phyloP scores from a whole-genome alignment of 2,888 invertebrate genomes.

The Cheilosia variabilis region DNA sequence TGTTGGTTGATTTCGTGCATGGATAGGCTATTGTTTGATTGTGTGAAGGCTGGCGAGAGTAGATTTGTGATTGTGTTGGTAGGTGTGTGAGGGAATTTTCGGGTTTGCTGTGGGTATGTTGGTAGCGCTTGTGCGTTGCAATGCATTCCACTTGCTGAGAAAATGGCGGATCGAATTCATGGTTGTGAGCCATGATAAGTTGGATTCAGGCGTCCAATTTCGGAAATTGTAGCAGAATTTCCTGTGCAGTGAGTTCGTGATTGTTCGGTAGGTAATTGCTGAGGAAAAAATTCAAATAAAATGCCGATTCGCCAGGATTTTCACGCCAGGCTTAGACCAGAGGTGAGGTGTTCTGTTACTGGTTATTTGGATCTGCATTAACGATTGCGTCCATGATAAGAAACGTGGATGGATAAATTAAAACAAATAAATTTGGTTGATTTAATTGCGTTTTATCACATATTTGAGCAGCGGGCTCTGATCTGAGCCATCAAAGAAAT shows the following conservation, averaged over 20 bases:
- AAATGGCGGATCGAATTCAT: constrained; percentile 65
- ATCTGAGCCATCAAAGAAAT: no score
- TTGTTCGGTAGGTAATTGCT: no score
- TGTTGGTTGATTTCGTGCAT: constrained; percentile 51
- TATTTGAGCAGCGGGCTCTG: no score
- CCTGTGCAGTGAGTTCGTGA: constrained; percentile 35
- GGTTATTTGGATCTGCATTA: no score
- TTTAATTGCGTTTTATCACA: no score
- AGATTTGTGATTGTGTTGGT: constrained; percentile 38
- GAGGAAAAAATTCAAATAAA: no score
- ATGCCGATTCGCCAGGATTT: no score
- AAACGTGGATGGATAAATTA: no score
- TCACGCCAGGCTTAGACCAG: no score
- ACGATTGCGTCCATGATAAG: no score
- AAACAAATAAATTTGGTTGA: no score
- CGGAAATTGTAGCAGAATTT: constrained; percentile 47
- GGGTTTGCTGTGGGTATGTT: constrained; percentile 56
- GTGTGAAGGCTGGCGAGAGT: constrained; percentile 56
- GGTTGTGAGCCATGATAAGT: constrained; percentile 39
- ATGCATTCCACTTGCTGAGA: constrained; percentile 60
- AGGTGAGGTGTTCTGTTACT: no score
- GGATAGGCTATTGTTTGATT: constrained; percentile 17
- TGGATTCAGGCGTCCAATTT: constrained; percentile 49
- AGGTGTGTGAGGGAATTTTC: constrained; percentile 73
- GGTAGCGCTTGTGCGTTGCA: constrained; percentile 62